Conservation (phyloP, 1,140 invertebrate genomes). For the Octopus sinensis region DNA sequence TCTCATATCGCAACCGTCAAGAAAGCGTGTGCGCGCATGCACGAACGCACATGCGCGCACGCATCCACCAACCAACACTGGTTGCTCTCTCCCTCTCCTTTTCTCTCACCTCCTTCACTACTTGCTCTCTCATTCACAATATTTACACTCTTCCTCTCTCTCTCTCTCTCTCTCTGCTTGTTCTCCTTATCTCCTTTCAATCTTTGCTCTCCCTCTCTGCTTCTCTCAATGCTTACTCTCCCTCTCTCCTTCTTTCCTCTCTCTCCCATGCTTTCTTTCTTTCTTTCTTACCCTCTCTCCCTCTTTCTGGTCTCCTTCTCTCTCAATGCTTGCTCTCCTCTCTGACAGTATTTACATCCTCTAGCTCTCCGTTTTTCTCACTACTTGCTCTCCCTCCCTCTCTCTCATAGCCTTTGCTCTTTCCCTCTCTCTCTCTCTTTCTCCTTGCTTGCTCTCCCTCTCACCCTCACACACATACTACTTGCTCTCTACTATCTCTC, state of each 20-base stretch:
- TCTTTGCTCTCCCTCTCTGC: background rate
- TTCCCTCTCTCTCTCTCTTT: background rate
- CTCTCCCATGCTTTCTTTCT: background rate
- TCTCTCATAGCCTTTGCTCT: background rate
- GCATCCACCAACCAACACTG: too few relatives aligned
- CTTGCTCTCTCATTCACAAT: background rate
- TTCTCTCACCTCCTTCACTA: background rate
- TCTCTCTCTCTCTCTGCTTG: background rate
- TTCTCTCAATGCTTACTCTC: background rate
- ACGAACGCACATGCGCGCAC: too few relatives aligned
- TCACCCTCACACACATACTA: background rate
- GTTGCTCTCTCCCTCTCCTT: background rate
- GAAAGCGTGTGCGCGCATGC: too few relatives aligned
- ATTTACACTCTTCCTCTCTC: background rate
- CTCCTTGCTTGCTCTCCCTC: background rate
- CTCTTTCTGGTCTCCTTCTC: background rate
- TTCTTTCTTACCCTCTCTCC: background rate
- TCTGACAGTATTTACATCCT: background rate
- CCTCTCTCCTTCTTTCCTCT: background rate
- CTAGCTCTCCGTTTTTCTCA: background rate
- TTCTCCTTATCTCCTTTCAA: background rate
- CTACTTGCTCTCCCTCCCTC: background rate
- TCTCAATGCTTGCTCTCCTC: background rate
- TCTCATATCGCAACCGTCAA: too few relatives aligned
- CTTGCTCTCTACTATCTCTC: background rate